These are phyloP conservation scores for Caracal caracal DNA, from an alignment of 2,113 vertebrate species.

Conservation along the genomic window DNA sequence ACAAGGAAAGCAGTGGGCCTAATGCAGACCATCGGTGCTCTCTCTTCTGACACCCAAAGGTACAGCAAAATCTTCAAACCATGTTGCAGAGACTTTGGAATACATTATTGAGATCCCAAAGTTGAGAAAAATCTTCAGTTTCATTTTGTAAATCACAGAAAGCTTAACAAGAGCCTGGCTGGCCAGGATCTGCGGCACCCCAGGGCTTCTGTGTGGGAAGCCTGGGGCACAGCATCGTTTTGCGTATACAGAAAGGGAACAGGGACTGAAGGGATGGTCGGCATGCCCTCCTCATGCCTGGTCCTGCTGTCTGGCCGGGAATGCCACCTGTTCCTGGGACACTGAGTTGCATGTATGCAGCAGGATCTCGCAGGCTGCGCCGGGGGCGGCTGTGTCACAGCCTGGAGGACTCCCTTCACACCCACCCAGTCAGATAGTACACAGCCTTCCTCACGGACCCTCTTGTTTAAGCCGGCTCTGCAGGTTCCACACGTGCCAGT, in stretches of 20 bases:
- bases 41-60: not conserved
- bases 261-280: not conserved
- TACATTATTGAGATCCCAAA: not conserved
- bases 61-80: constrained; percentile 1
- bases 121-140: not conserved
- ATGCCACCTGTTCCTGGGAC: not conserved
- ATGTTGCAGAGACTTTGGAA: not conserved
- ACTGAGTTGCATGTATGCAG: no score
- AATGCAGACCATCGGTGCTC: not conserved
- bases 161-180: not conserved
- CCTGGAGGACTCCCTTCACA: not conserved
- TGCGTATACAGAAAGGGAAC: not conserved
- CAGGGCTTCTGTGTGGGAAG: not conserved
- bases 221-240: not conserved
- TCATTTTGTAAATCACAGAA: not conserved
- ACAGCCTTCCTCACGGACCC: not conserved
- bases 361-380: not conserved
- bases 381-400: not conserved
- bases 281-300: not conserved
- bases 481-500: not conserved
- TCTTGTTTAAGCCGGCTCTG: not conserved
- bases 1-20: not conserved
- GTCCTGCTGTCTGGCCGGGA: not conserved
- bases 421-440: not conserved
- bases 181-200: not conserved